Conservation (phyloP, 2,888 invertebrate genomes). For the Cosmorhoe ocellata region DNA sequence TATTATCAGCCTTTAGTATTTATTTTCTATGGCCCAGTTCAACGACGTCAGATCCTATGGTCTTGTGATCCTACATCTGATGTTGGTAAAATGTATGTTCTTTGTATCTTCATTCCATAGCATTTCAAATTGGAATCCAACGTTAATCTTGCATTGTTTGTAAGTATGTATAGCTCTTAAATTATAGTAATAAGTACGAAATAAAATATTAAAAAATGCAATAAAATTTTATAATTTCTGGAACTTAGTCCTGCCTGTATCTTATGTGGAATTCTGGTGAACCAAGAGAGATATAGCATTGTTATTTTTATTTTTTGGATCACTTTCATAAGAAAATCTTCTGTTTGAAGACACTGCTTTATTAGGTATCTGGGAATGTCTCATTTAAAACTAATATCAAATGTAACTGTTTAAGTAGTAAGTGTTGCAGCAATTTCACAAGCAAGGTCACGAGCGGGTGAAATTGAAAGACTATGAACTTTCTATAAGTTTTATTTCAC, state of each 20-base stretch:
- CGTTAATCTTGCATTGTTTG: constrained; percentile 32
- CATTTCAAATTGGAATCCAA: constrained; percentile 35
- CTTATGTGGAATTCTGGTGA: no score
- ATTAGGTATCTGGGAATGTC: no score
- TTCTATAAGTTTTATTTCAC: constrained; percentile 75
- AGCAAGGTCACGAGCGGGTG: no score
- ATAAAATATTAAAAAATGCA: constrained; percentile 31
- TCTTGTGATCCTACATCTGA: neutral
- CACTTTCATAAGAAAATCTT: no score
- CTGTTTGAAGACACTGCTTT: no score
- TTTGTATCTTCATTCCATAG: constrained; percentile 33
- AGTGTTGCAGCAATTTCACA: no score
- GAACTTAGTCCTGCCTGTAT: neutral
- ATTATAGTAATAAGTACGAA: constrained; percentile 37
- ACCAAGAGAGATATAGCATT: no score
- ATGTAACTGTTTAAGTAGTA: no score
- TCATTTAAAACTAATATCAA: no score
- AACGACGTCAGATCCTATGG: neutral
- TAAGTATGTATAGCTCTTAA: constrained; percentile 36
- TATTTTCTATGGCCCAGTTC: constrained; percentile 17
- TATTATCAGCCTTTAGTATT: constrained; percentile 12
- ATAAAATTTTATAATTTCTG: neutral
- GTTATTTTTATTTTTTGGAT: no score
- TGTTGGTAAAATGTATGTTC: constrained; percentile 6
- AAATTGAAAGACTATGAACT: constrained; percentile 51